These are phyloP conservation scores for Agonopterix alstromeriana DNA, from an alignment of 2,888 invertebrate genomes.

Conservation along the genomic window DNA sequence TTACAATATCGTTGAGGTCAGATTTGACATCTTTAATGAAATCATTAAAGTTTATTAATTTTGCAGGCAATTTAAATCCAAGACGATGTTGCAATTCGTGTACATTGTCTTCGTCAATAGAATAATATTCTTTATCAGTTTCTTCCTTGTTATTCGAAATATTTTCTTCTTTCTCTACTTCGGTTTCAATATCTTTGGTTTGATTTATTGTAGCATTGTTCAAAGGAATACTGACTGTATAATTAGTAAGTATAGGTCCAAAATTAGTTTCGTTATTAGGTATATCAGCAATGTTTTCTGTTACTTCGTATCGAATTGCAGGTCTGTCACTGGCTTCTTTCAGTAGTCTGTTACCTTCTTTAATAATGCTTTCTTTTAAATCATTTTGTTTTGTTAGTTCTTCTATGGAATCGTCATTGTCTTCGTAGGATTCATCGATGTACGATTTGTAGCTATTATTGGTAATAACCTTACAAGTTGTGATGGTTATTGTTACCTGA, in stretches of 20 bases:
- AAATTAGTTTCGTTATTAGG: slow-evolving; percentile 32
- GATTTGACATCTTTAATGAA: too few relatives aligned
- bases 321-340: neutral
- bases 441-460: too few relatives aligned
- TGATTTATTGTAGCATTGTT: slow-evolving; percentile 23
- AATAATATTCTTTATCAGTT: too few relatives aligned
- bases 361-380: slow-evolving; percentile 2
- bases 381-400: neutral
- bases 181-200: neutral
- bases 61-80: too few relatives aligned
- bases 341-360: neutral
- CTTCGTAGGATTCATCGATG: neutral
- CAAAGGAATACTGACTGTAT: slow-evolving; percentile 23
- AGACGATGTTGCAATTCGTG: too few relatives aligned
- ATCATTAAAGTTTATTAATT: too few relatives aligned
- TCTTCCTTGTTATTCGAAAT: too few relatives aligned
- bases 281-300: slow-evolving; percentile 45
- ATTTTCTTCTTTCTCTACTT: too few relatives aligned
- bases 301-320: slow-evolving; percentile 38
- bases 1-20: too few relatives aligned
- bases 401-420: neutral
- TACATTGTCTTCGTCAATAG: too few relatives aligned
- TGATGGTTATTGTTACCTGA: too few relatives aligned
- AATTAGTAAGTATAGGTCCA: slow-evolving; percentile 34
- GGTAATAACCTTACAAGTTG: too few relatives aligned